Percentiles rank a stretch among this genome's conserved stretches.
Conservation (phyloP, 2,888 invertebrate species). For the Mesorhabditis belari region DNA sequence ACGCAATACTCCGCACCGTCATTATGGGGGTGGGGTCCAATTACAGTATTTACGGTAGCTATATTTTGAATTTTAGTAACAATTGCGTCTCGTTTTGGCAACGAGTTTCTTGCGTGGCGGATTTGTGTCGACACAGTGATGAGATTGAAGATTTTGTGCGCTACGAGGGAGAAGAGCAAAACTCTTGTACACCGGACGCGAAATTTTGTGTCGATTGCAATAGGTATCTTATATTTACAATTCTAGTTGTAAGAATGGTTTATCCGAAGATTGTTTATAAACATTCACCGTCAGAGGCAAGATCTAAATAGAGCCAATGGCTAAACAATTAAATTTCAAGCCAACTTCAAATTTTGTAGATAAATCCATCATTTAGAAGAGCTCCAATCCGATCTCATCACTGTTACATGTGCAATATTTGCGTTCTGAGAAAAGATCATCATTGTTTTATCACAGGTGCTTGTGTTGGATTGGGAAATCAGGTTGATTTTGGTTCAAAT, state of each 20-base stretch:
- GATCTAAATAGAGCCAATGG: too few relatives aligned
- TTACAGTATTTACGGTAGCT: too few relatives aligned
- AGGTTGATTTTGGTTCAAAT: constrained; percentile 21
- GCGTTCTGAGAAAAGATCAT: constrained; percentile 56
- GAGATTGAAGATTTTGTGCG: constrained; percentile 2
- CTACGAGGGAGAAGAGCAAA: background rate
- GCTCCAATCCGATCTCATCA: constrained; percentile 48
- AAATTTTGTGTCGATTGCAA: constrained; percentile 42
- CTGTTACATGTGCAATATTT: constrained; percentile 55
- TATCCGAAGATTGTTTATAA: too few relatives aligned
- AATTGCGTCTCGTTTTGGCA: constrained; percentile 35
- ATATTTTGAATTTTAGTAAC: constrained; percentile 11
- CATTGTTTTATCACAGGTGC: constrained; percentile 56
- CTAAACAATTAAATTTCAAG: too few relatives aligned
- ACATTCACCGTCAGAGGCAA: too few relatives aligned
- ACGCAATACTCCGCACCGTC: too few relatives aligned
- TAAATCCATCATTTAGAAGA: background rate
- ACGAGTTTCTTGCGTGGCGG: constrained; percentile 29
- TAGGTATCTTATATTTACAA: constrained; percentile 12
- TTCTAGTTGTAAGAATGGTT: too few relatives aligned
- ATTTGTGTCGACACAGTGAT: constrained; percentile 18
- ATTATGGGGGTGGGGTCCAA: too few relatives aligned
- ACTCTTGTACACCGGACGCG: constrained; percentile 4
- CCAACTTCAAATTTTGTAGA: background rate
- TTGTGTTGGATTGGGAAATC: constrained; percentile 57